A percentile compares a stretch with the other conserved stretches of the same genome.
Conservation (phyloP, 1,140 invertebrate species). For the Euglossa dilemma region DNA sequence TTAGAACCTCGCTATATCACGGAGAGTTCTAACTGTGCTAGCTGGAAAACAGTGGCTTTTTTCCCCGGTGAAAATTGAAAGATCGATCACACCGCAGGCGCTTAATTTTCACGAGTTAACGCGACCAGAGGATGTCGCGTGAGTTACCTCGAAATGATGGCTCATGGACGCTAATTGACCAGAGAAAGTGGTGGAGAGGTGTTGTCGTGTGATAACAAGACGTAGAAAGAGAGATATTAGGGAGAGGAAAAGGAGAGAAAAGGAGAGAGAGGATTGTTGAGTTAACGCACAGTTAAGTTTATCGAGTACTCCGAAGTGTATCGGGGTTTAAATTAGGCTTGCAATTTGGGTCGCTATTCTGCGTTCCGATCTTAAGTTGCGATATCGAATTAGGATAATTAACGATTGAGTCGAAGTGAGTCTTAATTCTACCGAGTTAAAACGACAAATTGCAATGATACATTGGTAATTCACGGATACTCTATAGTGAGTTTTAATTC, state of each 20-base stretch:
- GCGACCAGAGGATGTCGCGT: neutral
- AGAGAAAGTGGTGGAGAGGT: neutral
- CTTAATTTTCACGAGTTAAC: conserved; percentile 17
- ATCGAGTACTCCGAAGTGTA: neutral
- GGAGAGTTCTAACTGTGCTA: neutral
- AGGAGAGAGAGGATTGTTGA: neutral
- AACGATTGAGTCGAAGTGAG: too few relatives aligned
- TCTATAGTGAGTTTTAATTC: too few relatives aligned
- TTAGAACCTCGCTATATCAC: neutral
- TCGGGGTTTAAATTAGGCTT: neutral
- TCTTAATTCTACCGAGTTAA: too few relatives aligned
- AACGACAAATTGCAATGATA: too few relatives aligned
- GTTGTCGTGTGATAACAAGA: neutral
- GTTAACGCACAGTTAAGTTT: neutral
- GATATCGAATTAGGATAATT: too few relatives aligned
- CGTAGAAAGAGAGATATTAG: neutral
- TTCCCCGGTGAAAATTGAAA: neutral
- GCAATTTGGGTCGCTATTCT: neutral
- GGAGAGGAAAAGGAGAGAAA: too few relatives aligned
- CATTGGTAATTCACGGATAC: too few relatives aligned
- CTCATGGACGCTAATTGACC: neutral
- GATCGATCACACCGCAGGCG: neutral
- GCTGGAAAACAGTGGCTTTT: neutral
- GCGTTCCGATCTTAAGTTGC: neutral
- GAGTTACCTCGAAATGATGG: neutral